Evolutionary conservation across 1,140 invertebrate species (phyloP), one percentile per base, ranked within the genome.

Genomic region (Anoplolepis gracilipes): DNA sequence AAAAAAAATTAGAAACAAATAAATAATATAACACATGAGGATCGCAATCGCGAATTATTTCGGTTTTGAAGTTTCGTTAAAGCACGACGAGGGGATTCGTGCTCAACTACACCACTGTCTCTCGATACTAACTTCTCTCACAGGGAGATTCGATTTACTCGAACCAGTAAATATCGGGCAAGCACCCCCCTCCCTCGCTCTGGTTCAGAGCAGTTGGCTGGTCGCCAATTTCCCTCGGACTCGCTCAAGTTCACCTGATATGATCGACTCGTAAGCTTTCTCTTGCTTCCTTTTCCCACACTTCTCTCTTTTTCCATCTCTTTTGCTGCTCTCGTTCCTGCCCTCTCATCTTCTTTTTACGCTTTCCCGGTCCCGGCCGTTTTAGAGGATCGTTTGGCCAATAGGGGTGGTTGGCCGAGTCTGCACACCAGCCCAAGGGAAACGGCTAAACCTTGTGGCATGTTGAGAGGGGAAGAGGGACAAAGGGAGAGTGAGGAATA

Each of bases 211-310:
- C 62, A 77, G 53, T 91, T 88, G 86, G 86, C 88, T 57, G 70
- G 39, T 81, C 28, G 88, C 90, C 90, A 90, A 64, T 82, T 57
- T 82, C 72, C 77, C 69, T 85, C 55, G 85, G 79, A 87, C 59
- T 85, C 78, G 53, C 87, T 91, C 90, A 91, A 91, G 90, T 91
- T 91, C 90, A 91, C 88, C 85, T 73, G 84, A 70, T 76, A 85
- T 57, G 82, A 81, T 85, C 76, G 49, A 78, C 86, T 87, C 87
- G 75, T 85, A 73, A 88, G 87, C 87, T 88, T 88, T 61, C 85
- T 87, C 87, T 62, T 42, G 36, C 22, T 49, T 25, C 65, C 59
- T 76, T 28, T 36, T 10, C 30, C n/a, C 42, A 19, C 16, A 4
- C 46, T 6, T 30, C n/a, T 36, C 36, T 77, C 57, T 42, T 4